Evolutionary conservation across 1,140 invertebrate species (phyloP).

Genomic region (Drosophila sechellia): DNA sequence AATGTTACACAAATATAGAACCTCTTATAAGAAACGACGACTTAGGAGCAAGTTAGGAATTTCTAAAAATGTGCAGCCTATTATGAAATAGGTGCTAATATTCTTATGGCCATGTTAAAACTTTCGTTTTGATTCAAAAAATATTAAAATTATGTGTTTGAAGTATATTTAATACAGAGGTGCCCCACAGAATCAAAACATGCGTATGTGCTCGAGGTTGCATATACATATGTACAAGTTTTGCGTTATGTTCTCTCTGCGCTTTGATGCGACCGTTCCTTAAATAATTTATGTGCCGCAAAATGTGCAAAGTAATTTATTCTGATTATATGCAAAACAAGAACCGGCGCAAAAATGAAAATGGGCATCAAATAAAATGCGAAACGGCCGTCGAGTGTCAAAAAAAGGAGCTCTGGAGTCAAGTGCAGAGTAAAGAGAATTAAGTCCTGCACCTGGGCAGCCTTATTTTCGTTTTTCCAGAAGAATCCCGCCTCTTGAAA

Average conservation of each 20-base stretch:
- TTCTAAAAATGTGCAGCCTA: no score
- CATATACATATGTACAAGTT: not conserved
- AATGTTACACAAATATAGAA: not conserved
- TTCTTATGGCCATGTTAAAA: no score
- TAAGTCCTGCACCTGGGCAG: conserved; percentile 72
- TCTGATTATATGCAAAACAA: conserved; percentile 75
- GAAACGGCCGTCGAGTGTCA: conserved; percentile 76
- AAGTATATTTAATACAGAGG: no score
- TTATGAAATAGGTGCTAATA: no score
- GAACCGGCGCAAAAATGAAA: conserved; percentile 31
- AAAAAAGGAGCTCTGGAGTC: conserved; percentile 51
- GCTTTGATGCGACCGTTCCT: conserved; percentile 49
- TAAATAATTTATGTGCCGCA: conserved; percentile 80
- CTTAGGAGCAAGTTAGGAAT: no score
- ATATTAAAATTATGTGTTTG: no score
- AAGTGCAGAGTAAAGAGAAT: conserved; percentile 70
- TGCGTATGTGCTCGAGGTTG: not conserved
- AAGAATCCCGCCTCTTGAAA: conserved; percentile 4
- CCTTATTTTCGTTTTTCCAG: conserved; percentile 18
- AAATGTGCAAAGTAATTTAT: conserved; percentile 82
- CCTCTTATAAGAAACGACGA: no score
- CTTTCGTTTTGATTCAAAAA: no score
- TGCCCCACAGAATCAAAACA: no score
- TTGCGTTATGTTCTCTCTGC: conserved; percentile 15
- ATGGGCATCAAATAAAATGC: conserved; percentile 71